These are phyloP conservation scores for Drymonia ruficornis DNA, from an alignment of 2,888 invertebrate species.

Conservation along the genomic window DNA sequence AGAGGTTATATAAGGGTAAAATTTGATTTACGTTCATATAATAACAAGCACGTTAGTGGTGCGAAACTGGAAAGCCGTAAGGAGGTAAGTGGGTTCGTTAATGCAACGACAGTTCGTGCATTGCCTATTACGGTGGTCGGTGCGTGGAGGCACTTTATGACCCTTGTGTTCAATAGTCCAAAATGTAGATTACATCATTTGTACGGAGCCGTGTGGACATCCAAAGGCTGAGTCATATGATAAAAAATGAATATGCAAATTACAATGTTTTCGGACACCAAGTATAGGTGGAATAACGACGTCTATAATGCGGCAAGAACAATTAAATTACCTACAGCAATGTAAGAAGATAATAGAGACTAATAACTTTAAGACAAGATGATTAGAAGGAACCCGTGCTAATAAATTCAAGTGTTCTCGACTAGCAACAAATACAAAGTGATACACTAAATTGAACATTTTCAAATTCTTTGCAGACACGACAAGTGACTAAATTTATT, in stretches of 20 bases:
- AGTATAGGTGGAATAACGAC: constrained; percentile 15
- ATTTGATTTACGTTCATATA: constrained; percentile 35
- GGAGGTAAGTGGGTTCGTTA: constrained; percentile 57
- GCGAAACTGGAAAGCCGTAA: constrained; percentile 59
- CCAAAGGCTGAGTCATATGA: constrained; percentile 45
- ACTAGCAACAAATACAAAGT: neutral
- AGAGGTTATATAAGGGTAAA: constrained; percentile 10
- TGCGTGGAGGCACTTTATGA: constrained; percentile 57
- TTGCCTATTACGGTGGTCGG: constrained; percentile 67
- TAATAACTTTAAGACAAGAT: constrained; percentile 13
- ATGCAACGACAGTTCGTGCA: constrained; percentile 65
- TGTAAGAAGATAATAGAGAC: constrained; percentile 11
- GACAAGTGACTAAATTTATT: constrained; percentile 42
- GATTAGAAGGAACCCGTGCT: constrained; percentile 9
- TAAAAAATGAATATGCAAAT: constrained; percentile 43
- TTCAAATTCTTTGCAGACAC: constrained; percentile 23
- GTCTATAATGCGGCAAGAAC: constrained; percentile 21
- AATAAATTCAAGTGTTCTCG: constrained; percentile 15
- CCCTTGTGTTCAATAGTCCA: constrained; percentile 53
- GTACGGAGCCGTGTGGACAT: constrained; percentile 47
- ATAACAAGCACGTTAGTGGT: constrained; percentile 33
- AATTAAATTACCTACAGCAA: constrained; percentile 17
- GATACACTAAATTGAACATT: neutral
- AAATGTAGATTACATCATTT: constrained; percentile 68
- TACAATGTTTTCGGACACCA: constrained; percentile 20